A percentile compares a stretch with the other conserved stretches of the same genome.
Evolutionary conservation across 2,113 vertebrate species (phyloP).

Genomic region (Podilymbus podiceps): DNA sequence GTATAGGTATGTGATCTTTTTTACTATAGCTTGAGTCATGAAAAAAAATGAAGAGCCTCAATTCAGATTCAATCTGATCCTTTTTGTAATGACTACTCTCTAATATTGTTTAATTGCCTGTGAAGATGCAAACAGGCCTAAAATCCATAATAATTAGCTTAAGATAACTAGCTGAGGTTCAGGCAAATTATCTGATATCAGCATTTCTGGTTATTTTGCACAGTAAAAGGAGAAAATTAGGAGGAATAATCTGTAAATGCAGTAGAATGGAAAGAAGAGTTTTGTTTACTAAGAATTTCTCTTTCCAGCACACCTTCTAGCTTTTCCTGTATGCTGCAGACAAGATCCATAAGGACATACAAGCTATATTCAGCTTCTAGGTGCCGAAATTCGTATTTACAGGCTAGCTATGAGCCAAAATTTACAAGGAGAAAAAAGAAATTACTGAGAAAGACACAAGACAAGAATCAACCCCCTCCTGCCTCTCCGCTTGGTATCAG

Average conservation of each 20-base stretch:
- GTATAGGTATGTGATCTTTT: not conserved
- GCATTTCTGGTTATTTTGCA: not conserved
- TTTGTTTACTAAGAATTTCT: not conserved
- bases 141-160: constrained; percentile 55
- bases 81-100: constrained; percentile 1
- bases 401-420: not conserved
- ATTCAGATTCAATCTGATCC: not conserved
- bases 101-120: constrained; percentile 37
- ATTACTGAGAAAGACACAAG: not conserved
- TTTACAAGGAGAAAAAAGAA: not conserved
- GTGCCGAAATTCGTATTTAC: not conserved
- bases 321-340: not conserved
- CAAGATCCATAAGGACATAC: not conserved
- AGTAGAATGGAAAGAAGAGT: not conserved
- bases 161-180: constrained; percentile 12
- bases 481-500: not conserved
- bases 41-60: not conserved
- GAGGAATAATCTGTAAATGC: not conserved
- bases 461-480: not conserved
- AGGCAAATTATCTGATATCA: not conserved
- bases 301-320: not conserved
- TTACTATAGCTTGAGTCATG: not conserved
- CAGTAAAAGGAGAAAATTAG: not conserved
- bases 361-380: not conserved
- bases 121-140: constrained; percentile 22